phyloP scores from a whole-genome alignment of 2,797 vertebrate species.

The Eulemur coronatus region DNA sequence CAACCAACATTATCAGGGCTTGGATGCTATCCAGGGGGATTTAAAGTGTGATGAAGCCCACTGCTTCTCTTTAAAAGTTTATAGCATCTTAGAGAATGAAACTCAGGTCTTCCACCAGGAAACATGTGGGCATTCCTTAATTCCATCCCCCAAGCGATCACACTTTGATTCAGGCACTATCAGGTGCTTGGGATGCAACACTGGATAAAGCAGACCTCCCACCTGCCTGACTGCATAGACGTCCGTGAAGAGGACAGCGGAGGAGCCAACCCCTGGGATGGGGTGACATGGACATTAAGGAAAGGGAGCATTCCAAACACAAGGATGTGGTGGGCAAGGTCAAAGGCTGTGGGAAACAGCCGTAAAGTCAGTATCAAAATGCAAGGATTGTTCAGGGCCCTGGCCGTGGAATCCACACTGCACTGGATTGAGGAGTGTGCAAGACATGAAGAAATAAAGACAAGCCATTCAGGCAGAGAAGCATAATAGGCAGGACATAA shows the following conservation, averaged over 20 bases:
- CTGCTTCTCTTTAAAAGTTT: not conserved
- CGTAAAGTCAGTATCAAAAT: not conserved
- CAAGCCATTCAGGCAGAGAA: not conserved
- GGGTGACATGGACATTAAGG: accelerated
- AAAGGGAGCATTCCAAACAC: not conserved
- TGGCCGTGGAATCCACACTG: not conserved
- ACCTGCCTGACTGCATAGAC: not conserved
- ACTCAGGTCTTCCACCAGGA: not conserved
- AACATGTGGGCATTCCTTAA: not conserved
- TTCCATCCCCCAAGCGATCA: not conserved
- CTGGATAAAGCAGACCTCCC: not conserved
- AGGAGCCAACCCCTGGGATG: not conserved
- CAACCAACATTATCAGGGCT: not conserved
- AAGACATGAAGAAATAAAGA: not conserved
- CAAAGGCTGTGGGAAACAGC: not conserved
- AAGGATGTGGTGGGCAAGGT: not conserved
- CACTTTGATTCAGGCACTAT: not conserved
- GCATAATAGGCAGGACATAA: not conserved
- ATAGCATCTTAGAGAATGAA: not conserved
- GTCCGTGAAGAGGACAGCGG: no score
- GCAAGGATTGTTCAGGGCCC: accelerated
- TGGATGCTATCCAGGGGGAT: not conserved
- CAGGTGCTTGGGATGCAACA: accelerated
- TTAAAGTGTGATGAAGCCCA: accelerated
- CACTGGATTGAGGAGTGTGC: not conserved